Evolutionary conservation across 1,140 invertebrate species (phyloP), one percentile per base, ranked within the genome.

Genomic region (Halotydeus destructor): DNA sequence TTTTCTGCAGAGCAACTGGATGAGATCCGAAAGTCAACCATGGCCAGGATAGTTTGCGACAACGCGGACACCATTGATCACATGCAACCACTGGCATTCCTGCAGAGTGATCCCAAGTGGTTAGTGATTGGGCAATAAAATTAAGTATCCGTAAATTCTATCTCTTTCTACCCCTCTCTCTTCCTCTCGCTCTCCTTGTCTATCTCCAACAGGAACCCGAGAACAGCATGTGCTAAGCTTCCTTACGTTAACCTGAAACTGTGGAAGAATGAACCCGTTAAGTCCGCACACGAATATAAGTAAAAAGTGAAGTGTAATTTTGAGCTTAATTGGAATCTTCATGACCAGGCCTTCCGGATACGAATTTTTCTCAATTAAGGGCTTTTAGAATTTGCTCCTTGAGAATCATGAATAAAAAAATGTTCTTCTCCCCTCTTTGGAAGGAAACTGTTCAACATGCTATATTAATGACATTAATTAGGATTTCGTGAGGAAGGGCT

Each of bases 11-110:
- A 21, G 9, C 91, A 98, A 60, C 57, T 97, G 36, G 71, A 75
- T 3, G 84, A 94, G 59, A 74, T 98, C 35, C 68, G 88, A 14
- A 93, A 91, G 57, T 70, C 73, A 1, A 88, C 82, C 0, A 57
- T 98, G 16, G 72, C 85, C 0, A 83, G 88, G 57, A 64, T 94
- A 0, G 63, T 94, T 30, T 98, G 93, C 55, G 75, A 86, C 47
- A 97, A 94, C 60, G 73, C 85, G 58, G 86, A 96, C 55, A 16
- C 12, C n/a, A 43, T 47, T 22, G n/a, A 39, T n/a, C 5, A 6
- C 5, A 31, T 47, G 31, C 45, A 47, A 31, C 35, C 45, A 38
- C 34, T 47, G 12, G 40, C 45, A 5, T 25, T 47, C 8, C 2
- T 47, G 5, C 33, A 42, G 16, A n/a, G n/a, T n/a, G 34, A 40